A percentile compares a stretch with the other conserved stretches of the same genome.
Evolutionary conservation across 2,113 vertebrate genomes (phyloP).

Genomic region (Aptenodytes patagonicus): DNA sequence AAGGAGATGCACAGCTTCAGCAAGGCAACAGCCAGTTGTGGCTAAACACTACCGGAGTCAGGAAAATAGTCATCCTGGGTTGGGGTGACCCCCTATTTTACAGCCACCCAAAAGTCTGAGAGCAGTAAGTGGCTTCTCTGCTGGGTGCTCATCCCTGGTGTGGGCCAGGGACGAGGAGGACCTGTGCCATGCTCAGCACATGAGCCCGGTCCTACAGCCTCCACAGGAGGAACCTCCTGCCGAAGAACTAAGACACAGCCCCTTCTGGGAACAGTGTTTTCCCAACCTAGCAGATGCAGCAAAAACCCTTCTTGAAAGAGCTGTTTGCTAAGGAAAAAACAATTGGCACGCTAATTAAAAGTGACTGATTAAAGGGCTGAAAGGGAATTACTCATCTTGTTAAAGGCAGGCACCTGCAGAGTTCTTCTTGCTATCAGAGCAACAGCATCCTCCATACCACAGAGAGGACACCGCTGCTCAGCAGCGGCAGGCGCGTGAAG

Average conservation of each 20-base stretch:
- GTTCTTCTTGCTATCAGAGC: neutral
- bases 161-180: neutral
- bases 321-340: conserved; percentile 35
- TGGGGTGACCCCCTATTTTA: neutral
- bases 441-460: neutral
- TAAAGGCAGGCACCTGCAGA: conserved; percentile 40
- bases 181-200: neutral
- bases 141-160: neutral
- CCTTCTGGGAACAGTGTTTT: neutral
- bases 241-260: neutral
- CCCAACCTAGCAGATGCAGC: neutral
- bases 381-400: conserved; percentile 45
- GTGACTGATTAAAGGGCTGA: conserved; percentile 33
- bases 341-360: conserved; percentile 42
- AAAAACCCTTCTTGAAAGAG: neutral
- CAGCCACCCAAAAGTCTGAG: neutral
- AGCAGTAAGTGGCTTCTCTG: neutral
- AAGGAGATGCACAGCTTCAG: neutral
- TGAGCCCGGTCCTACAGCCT: neutral
- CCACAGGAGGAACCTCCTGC: neutral
- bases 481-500: accelerated
- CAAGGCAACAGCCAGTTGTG: neutral
- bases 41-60: neutral
- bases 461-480: neutral
- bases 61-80: neutral